Evolutionary conservation across 2,888 invertebrate genomes (phyloP), one percentile per base, ranked within the genome.

Genomic region (Nymphalis urticae): DNA sequence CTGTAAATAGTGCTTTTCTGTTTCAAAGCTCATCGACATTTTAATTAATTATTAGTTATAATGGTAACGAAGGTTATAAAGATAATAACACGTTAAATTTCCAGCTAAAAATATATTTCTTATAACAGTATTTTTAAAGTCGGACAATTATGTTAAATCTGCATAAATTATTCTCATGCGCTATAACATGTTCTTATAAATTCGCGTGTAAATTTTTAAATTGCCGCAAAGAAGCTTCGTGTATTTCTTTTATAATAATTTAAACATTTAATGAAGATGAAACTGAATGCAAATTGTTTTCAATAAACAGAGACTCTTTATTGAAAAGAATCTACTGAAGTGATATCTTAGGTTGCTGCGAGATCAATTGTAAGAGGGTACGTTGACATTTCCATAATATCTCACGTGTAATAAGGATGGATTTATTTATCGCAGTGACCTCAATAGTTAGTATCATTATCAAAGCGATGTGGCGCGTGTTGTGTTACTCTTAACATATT

Each of bases 401-500:
- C 76, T 75, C 75, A 73, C 75, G 73, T 70, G 73, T 78, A 78
- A 78, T 79, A 79, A 77, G 79, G 79, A 77, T 76, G 76, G 76
- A 77, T 77, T 75, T 76, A 78, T 79, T 78, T 77, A 76, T 76
- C 72, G 71, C 68, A 66, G 60, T 74, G 75, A 72, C 76, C 77
- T 76, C 77, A 73, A 75, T 77, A 73, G 13, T 27, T 48, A 64
- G 27, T 59, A 42, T 58, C 66, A 64, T 27, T 65, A 42, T 58
- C 66, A 61, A 71, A 66, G 19, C 53, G 64, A 64, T 21, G 51
- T 64, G 17, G 62, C 62, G 17, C 24, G 47, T 61, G 48, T 24
- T 51, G 8, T 48, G 56, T 32, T 53, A 48, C 36, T 13, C 56
- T 48, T 36, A 21, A 50, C 32, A 21, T 56, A 56, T 62, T 66